Percentiles rank a stretch among this genome's conserved stretches.
phyloP scores from a whole-genome alignment of 2,888 invertebrate species.

The Polydesmus complanatus region DNA sequence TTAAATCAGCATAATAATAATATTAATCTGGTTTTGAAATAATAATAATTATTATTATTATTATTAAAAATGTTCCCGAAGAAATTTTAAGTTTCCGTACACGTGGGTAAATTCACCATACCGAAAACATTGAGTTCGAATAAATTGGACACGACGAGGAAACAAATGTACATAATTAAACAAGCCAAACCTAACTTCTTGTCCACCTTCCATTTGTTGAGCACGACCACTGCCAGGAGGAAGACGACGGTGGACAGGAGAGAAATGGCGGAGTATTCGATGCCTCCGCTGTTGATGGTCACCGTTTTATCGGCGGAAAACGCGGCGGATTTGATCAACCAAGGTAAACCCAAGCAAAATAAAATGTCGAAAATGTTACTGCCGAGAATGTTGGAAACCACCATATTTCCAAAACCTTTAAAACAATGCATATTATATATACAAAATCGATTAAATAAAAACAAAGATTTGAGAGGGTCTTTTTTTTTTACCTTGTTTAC shows the following conservation, averaged over 20 bases:
- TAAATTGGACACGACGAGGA: constrained; percentile 59
- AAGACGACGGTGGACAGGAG: constrained; percentile 56
- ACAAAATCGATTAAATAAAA: no score
- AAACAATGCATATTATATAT: no score
- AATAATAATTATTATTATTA: no score
- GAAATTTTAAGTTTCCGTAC: constrained; percentile 33
- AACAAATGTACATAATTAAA: constrained; percentile 49
- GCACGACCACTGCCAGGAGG: constrained; percentile 50
- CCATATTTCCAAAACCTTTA: constrained; percentile 45
- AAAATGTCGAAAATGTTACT: constrained; percentile 81
- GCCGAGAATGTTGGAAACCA: constrained; percentile 78
- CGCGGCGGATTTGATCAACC: constrained; percentile 54
- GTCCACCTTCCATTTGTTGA: constrained; percentile 56
- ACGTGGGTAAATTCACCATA: constrained; percentile 74
- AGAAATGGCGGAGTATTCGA: constrained; percentile 66
- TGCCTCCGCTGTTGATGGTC: constrained; percentile 57
- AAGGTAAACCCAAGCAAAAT: constrained; percentile 70
- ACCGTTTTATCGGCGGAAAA: constrained; percentile 51
- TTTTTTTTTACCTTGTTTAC: constrained; percentile 60
- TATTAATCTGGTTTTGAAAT: no score
- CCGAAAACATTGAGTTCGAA: constrained; percentile 78
- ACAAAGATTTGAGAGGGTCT: background rate
- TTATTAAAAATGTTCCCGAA: no score
- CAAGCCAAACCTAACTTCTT: constrained; percentile 53
- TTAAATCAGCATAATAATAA: no score